Percentiles rank a stretch among this genome's conserved stretches.
Evolutionary conservation across 2,113 vertebrate species (phyloP).

Genomic region (Morone chrysops): DNA sequence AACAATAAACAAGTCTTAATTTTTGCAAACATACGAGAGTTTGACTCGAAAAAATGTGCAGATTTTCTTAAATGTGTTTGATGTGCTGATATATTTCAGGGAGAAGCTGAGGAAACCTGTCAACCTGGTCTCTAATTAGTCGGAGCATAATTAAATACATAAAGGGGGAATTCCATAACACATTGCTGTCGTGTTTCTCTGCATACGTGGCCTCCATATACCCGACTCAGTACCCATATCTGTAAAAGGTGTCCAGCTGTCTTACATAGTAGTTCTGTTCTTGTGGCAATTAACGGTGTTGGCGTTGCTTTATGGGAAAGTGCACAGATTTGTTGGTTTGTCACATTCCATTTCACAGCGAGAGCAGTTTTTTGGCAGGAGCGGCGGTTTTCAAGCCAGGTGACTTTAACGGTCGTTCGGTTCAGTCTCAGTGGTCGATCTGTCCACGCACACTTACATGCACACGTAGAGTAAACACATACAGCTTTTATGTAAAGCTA

Average conservation of each 20-base stretch:
- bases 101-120: not conserved
- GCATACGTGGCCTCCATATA: not conserved
- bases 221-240: too few species aligned
- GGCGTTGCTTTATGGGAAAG: conserved; percentile 56
- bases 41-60: not conserved
- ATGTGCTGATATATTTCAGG: not conserved
- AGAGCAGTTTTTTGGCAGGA: conserved; percentile 53
- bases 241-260: not conserved
- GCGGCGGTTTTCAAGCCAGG: conserved; percentile 40
- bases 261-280: not conserved
- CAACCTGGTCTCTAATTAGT: not conserved
- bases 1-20: not conserved
- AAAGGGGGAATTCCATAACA: not conserved
- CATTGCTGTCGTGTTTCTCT: not conserved
- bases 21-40: too few species aligned
- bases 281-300: not conserved
- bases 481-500: conserved; percentile 1
- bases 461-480: not conserved
- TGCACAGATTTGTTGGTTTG: conserved; percentile 27
- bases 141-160: not conserved
- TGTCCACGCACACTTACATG: not conserved
- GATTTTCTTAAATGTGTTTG: not conserved
- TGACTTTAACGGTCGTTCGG: conserved; percentile 59
- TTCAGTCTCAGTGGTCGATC: conserved; percentile 62
- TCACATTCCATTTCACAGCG: conserved; percentile 62